Evolutionary conservation across 2,113 vertebrate species (phyloP).

Genomic region (Chionis minor): DNA sequence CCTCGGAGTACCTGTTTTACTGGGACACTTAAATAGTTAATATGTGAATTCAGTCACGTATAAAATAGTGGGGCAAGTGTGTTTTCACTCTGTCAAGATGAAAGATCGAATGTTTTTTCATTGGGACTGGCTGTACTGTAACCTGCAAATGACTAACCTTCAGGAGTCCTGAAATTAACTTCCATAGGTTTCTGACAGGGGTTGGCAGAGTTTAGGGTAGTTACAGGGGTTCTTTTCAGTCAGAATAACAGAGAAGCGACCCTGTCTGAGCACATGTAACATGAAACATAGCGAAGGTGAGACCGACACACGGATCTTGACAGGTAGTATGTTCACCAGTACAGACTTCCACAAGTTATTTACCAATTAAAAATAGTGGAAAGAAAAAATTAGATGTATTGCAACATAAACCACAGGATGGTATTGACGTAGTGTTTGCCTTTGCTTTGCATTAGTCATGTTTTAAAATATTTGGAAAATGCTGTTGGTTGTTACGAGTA

Average conservation of each 20-base stretch:
- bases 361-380: neutral
- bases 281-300: neutral
- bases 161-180: neutral
- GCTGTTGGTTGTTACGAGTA: neutral
- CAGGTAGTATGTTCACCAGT: neutral
- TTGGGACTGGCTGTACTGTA: neutral
- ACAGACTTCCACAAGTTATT: neutral
- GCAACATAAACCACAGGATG: neutral
- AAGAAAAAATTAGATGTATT: neutral
- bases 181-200: neutral
- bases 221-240: neutral
- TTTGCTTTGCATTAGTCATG: neutral
- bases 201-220: neutral
- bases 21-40: neutral
- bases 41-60: neutral
- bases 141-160: neutral
- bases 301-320: neutral
- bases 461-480: conserved; percentile 1
- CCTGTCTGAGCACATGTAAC: neutral
- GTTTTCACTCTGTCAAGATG: neutral
- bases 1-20: neutral
- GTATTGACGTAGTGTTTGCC: neutral
- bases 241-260: neutral
- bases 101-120: neutral
- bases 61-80: neutral